Percentiles rank a stretch among this genome's conserved stretches.
Conservation (phyloP, 1,140 invertebrate genomes). For the Luehdorfia chinensis region DNA sequence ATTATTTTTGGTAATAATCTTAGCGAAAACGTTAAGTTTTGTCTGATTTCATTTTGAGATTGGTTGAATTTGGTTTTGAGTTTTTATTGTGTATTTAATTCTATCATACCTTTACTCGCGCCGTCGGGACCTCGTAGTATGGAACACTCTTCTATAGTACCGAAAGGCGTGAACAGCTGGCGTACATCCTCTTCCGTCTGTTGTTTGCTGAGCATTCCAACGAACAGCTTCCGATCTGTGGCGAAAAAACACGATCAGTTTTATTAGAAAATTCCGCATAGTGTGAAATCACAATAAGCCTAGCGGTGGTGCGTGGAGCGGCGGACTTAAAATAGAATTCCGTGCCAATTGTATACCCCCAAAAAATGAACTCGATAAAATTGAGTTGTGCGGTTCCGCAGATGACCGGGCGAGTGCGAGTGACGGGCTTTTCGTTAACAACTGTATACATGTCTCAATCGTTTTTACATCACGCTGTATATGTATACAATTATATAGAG, state of each 20-base stretch:
- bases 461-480: too few species aligned
- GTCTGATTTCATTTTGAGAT: too few species aligned
- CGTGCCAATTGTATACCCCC: slow-evolving; percentile 44
- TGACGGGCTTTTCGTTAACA: slow-evolving; percentile 22
- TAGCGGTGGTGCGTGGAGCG: slow-evolving; percentile 66
- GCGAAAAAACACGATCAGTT: slow-evolving; percentile 31
- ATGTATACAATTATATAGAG: too few species aligned
- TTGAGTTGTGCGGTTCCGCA: slow-evolving; percentile 24
- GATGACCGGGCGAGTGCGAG: slow-evolving; percentile 35
- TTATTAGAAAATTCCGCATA: slow-evolving; percentile 28
- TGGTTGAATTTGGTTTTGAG: too few species aligned
- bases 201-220: slow-evolving; percentile 99
- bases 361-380: slow-evolving; percentile 5
- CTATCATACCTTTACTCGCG: slow-evolving; percentile 93
- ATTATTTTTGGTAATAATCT: too few species aligned
- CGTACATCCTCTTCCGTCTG: slow-evolving; percentile 99
- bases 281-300: slow-evolving; percentile 64
- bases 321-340: slow-evolving; percentile 42
- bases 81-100: slow-evolving; percentile 1
- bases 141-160: slow-evolving; percentile 99
- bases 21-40: too few species aligned
- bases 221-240: slow-evolving; percentile 98
- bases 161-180: slow-evolving; percentile 96
- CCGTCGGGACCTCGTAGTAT: slow-evolving; percentile 98
- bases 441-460: too few species aligned